Evolutionary conservation across 2,113 vertebrate species (phyloP).

Genomic region (Rhinopomastus cyanomelas): DNA sequence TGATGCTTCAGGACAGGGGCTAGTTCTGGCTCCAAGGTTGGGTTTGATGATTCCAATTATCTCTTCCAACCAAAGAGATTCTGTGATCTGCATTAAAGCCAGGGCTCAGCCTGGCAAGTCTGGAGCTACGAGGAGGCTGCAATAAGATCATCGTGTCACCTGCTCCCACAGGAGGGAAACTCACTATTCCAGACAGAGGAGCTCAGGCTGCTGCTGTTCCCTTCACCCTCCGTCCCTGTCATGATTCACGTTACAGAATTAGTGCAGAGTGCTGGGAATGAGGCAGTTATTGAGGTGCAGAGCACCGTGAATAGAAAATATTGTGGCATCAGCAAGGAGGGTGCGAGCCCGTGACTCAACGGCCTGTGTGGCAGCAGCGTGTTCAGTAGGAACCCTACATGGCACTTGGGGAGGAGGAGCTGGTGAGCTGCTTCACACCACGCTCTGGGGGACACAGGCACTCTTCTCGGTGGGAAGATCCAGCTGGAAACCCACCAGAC

Average conservation of each 20-base stretch:
- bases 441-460: rapidly evolving
- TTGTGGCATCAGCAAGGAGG: background rate
- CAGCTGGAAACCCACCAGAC: background rate
- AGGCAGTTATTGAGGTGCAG: background rate
- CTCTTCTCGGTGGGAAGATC: background rate
- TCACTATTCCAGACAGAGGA: background rate
- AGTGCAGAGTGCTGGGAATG: background rate
- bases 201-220: background rate
- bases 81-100: background rate
- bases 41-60: too few species aligned
- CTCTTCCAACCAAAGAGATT: background rate
- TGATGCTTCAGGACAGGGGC: too few species aligned
- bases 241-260: background rate
- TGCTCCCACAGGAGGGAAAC: background rate
- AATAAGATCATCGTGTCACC: background rate
- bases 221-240: background rate
- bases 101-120: background rate
- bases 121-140: background rate
- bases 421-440: background rate
- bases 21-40: too few species aligned
- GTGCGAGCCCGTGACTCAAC: background rate
- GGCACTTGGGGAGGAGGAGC: background rate
- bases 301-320: background rate
- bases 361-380: background rate
- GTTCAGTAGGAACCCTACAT: background rate